phyloP scores from a whole-genome alignment of 2,113 vertebrate species.

The Alosa alosa region DNA sequence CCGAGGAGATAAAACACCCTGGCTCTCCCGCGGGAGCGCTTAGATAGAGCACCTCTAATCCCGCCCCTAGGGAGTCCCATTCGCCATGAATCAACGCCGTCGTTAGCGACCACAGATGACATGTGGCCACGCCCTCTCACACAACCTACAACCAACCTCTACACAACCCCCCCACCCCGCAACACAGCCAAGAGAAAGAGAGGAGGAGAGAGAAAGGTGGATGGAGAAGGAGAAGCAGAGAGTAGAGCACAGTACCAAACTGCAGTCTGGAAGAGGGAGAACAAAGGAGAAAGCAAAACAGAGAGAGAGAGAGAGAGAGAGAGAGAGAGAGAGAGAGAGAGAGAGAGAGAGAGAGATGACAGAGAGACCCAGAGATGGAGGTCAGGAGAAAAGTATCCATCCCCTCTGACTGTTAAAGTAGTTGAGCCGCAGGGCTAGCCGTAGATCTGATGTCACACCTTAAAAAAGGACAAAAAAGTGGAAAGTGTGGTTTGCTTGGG shows the following conservation, averaged over 20 bases:
- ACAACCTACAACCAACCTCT: slow-evolving; percentile 71
- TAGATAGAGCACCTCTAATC: slow-evolving; percentile 73
- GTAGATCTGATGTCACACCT: neutral
- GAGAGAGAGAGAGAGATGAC: neutral
- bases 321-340: neutral
- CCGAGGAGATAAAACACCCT: slow-evolving; percentile 66
- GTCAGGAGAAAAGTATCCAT: neutral
- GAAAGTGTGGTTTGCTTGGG: neutral
- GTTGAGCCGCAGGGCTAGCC: neutral
- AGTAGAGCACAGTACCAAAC: neutral
- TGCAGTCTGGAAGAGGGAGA: neutral
- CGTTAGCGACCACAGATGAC: slow-evolving; percentile 65
- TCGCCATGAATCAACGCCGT: slow-evolving; percentile 68
- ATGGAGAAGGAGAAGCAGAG: neutral
- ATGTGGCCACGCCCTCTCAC: slow-evolving; percentile 74
- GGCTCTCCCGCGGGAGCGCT: slow-evolving; percentile 65
- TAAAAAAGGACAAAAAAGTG: neutral
- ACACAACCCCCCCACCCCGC: slow-evolving; percentile 60
- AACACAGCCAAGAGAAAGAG: slow-evolving; percentile 27
- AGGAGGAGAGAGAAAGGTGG: slow-evolving; percentile 51
- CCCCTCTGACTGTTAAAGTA: neutral
- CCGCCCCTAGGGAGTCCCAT: slow-evolving; percentile 68
- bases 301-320: neutral
- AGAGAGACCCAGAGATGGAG: slow-evolving; percentile 40
- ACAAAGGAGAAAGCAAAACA: slow-evolving; percentile 48